These are phyloP conservation scores for Meriones unguiculatus DNA, from an alignment of 2,113 vertebrate species.

Conservation along the genomic window DNA sequence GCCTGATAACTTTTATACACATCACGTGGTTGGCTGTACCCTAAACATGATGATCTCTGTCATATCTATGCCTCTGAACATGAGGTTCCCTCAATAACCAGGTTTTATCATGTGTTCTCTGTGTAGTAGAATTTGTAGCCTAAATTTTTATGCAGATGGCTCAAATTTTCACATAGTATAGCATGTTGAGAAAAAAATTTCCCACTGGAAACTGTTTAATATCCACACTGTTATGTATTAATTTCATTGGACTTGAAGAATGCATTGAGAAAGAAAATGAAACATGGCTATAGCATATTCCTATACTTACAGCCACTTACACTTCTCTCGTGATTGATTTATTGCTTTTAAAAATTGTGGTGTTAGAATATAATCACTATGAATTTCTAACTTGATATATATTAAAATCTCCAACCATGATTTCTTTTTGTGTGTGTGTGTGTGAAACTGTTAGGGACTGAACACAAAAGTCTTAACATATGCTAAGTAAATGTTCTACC, in stretches of 20 bases:
- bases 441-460: too few species aligned
- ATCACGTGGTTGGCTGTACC: neutral
- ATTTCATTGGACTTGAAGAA: conserved; percentile 38
- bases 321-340: neutral
- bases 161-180: conserved; percentile 13
- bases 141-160: neutral
- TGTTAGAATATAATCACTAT: neutral
- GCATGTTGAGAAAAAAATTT: neutral
- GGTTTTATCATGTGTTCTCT: neutral
- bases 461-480: neutral
- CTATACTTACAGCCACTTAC: neutral
- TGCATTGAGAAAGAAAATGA: conserved; percentile 1
- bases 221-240: neutral
- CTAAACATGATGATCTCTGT: neutral
- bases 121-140: neutral
- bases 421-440: neutral
- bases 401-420: neutral
- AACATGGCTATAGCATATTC: neutral
- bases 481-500: neutral
- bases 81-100: neutral
- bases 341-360: neutral
- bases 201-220: neutral
- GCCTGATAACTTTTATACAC: neutral
- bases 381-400: neutral
- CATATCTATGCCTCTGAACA: neutral